phyloP scores from a whole-genome alignment of 2,797 vertebrate genomes.

The Mareca strepera region DNA sequence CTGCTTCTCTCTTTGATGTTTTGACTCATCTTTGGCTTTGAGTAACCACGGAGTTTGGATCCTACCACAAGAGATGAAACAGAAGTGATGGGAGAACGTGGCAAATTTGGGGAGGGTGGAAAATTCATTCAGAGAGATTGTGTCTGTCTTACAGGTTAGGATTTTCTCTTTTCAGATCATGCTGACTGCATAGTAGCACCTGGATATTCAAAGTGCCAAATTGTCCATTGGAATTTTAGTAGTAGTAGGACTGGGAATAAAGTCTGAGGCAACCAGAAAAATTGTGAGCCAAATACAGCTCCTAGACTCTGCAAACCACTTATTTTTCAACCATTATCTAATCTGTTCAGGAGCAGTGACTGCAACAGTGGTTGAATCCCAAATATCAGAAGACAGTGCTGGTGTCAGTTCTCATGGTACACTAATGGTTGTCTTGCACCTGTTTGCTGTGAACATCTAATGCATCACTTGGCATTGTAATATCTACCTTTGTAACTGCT shows the following conservation, averaged over 20 bases:
- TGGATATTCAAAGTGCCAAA: neutral
- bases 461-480: neutral
- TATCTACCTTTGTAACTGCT: neutral
- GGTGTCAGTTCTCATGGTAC: neutral
- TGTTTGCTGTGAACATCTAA: fast-evolving
- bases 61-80: neutral
- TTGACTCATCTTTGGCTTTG: neutral
- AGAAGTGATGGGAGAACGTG: neutral
- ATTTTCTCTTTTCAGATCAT: neutral
- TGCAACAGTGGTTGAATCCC: neutral
- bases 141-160: neutral
- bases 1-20: neutral
- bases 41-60: neutral
- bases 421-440: neutral
- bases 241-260: neutral
- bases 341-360: neutral
- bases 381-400: neutral
- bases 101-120: neutral
- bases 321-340: neutral
- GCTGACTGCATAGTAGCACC: neutral
- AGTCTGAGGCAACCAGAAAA: neutral
- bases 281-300: neutral
- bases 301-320: neutral
- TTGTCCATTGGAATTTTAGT: neutral
- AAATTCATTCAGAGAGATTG: neutral